phyloP scores from a whole-genome alignment of 2,797 vertebrate species.

The Rhabdophis nuchalis region DNA sequence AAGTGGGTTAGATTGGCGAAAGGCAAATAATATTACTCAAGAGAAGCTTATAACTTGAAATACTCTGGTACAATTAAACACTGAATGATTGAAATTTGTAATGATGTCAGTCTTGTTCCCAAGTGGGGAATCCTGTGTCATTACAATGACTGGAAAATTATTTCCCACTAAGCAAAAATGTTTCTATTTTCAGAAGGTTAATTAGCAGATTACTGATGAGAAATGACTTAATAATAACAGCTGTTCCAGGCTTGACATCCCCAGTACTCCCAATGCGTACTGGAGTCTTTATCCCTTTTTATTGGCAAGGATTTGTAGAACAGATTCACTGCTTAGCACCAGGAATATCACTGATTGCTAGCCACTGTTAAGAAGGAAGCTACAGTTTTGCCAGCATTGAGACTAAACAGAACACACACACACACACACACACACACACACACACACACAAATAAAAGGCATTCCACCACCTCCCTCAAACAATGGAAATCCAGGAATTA shows the following conservation, averaged over 20 bases:
- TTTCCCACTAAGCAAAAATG: slow-evolving; percentile 15
- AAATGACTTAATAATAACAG: slow-evolving; percentile 20
- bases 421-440: too few species aligned
- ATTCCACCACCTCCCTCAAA: not conserved
- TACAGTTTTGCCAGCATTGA: not conserved
- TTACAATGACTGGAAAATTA: slow-evolving; percentile 15
- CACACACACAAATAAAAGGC: too few species aligned
- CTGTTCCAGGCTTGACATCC: slow-evolving; percentile 22
- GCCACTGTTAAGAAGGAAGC: not conserved
- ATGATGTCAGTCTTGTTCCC: not conserved
- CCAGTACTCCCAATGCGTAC: not conserved
- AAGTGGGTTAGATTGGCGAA: not conserved
- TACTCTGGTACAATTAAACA: not conserved
- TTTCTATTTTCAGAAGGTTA: slow-evolving; percentile 26
- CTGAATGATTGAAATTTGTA: not conserved
- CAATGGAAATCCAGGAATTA: not conserved
- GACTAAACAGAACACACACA: too few species aligned
- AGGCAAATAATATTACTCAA: not conserved
- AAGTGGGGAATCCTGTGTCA: accelerated
- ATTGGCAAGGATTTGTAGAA: not conserved
- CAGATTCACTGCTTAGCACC: not conserved
- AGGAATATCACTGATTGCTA: not conserved
- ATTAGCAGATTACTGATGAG: slow-evolving; percentile 25
- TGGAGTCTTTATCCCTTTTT: not conserved
- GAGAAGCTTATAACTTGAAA: not conserved